These are phyloP conservation scores for Sorex araneus DNA, from an alignment of 2,113 vertebrate species.

Conservation along the genomic window DNA sequence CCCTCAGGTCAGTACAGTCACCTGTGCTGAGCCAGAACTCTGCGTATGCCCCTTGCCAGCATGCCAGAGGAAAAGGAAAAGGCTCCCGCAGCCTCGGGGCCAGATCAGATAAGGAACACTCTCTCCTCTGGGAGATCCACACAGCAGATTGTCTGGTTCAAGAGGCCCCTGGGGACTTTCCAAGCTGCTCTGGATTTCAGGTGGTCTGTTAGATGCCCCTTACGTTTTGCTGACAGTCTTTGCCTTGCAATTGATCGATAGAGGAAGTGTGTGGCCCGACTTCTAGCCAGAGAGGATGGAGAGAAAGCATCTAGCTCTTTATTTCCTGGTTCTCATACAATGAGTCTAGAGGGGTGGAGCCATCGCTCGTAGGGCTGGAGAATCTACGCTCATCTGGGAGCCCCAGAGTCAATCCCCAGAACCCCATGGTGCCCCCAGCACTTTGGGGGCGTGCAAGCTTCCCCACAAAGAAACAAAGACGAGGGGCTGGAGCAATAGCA, in stretches of 20 bases:
- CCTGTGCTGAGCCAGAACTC: background rate
- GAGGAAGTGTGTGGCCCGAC: background rate
- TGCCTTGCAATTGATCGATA: background rate
- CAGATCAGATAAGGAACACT: slow-evolving; percentile 3
- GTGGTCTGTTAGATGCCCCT: background rate
- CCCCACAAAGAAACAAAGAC: too few species aligned
- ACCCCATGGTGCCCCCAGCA: too few species aligned
- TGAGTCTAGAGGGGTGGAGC: too few species aligned
- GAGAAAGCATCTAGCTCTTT: background rate
- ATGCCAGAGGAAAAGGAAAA: background rate
- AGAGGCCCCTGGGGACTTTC: background rate
- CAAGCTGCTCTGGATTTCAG: background rate
- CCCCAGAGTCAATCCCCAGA: too few species aligned
- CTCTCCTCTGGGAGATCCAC: background rate
- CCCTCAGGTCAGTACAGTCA: background rate
- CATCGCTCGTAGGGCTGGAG: too few species aligned
- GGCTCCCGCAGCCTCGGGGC: too few species aligned
- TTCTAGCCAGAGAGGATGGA: background rate
- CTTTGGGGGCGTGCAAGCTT: too few species aligned
- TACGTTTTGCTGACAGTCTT: background rate
- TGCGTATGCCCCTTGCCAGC: background rate
- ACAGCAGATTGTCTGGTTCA: background rate
- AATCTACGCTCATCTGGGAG: too few species aligned
- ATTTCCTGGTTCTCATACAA: too few species aligned
- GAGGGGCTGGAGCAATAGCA: too few species aligned